Percentiles rank a stretch among this genome's conserved stretches.
Conservation (phyloP, 2,797 vertebrate species). For the Thunnus albacares region DNA sequence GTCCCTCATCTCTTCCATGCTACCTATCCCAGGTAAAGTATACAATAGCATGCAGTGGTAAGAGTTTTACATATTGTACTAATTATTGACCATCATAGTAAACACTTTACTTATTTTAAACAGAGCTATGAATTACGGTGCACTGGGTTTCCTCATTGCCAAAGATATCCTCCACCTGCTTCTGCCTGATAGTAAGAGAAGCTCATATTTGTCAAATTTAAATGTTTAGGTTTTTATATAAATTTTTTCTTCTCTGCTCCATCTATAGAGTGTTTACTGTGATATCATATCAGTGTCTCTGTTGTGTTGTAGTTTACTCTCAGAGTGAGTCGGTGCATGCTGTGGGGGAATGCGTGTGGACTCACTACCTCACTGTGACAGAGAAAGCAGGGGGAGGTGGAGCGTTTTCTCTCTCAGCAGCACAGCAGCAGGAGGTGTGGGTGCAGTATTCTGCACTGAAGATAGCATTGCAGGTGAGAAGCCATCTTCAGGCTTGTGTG, state of each 20-base stretch:
- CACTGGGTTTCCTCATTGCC: slow-evolving; percentile 82
- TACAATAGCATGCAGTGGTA: background rate
- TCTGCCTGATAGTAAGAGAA: slow-evolving; percentile 83
- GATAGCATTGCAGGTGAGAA: slow-evolving; percentile 82
- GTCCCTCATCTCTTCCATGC: slow-evolving; percentile 83
- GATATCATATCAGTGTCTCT: slow-evolving; percentile 7
- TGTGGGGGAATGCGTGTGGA: slow-evolving; percentile 83
- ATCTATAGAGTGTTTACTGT: background rate
- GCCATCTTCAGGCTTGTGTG: slow-evolving; percentile 16
- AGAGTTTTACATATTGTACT: background rate
- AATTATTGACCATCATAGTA: background rate
- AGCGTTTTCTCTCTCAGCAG: slow-evolving; percentile 59
- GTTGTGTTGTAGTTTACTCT: slow-evolving; percentile 73
- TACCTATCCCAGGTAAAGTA: slow-evolving; percentile 84
- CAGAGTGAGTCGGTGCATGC: slow-evolving; percentile 70
- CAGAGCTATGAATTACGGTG: slow-evolving; percentile 87
- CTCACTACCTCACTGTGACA: slow-evolving; percentile 76
- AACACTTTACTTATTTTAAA: slow-evolving; percentile 29
- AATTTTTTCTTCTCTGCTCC: background rate
- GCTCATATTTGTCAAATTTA: background rate
- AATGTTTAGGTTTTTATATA: background rate
- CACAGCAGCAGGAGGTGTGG: slow-evolving; percentile 85
- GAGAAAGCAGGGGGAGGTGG: slow-evolving; percentile 43
- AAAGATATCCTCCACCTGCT: slow-evolving; percentile 86
- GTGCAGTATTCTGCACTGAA: slow-evolving; percentile 86